These are phyloP conservation scores for Parochlus steinenii DNA, from an alignment of 2,888 invertebrate genomes.

Conservation along the genomic window DNA sequence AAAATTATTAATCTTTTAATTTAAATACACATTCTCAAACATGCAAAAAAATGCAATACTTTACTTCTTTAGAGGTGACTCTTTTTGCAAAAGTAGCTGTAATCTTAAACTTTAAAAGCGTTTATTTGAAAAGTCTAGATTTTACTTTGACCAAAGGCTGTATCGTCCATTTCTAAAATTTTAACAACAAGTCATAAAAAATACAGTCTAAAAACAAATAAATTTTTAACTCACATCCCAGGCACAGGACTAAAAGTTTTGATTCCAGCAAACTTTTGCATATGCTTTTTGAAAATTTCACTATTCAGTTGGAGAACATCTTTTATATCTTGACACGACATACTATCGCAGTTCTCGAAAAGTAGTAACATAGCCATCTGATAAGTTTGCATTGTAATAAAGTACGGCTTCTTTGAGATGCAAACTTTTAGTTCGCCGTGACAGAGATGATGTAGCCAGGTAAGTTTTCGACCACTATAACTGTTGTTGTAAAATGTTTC, in stretches of 20 bases:
- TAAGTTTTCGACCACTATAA: slow-evolving; percentile 84
- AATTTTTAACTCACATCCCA: slow-evolving; percentile 30
- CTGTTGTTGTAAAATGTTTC: slow-evolving; percentile 80
- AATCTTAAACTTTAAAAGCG: slow-evolving; percentile 77
- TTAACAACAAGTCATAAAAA: too few species aligned
- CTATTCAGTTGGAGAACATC: slow-evolving; percentile 59
- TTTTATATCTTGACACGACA: slow-evolving; percentile 53
- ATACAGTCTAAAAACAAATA: slow-evolving; percentile 2
- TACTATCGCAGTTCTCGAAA: slow-evolving; percentile 53
- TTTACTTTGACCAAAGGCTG: too few species aligned
- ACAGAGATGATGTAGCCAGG: slow-evolving; percentile 92
- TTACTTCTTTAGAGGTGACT: slow-evolving; percentile 48
- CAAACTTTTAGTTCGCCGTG: slow-evolving; percentile 70
- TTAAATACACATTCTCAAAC: neutral
- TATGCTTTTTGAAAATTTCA: slow-evolving; percentile 71
- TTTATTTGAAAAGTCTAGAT: slow-evolving; percentile 75
- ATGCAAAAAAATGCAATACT: neutral
- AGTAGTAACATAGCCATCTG: slow-evolving; percentile 70
- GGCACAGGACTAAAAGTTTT: too few species aligned
- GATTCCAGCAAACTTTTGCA: slow-evolving; percentile 70
- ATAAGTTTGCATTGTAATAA: slow-evolving; percentile 78
- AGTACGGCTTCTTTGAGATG: slow-evolving; percentile 66
- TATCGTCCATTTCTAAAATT: too few species aligned
- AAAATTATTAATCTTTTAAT: too few species aligned
- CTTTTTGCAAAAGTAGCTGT: slow-evolving; percentile 61